phyloP scores from a whole-genome alignment of 2,888 invertebrate species.

The Panzeria rudis region DNA sequence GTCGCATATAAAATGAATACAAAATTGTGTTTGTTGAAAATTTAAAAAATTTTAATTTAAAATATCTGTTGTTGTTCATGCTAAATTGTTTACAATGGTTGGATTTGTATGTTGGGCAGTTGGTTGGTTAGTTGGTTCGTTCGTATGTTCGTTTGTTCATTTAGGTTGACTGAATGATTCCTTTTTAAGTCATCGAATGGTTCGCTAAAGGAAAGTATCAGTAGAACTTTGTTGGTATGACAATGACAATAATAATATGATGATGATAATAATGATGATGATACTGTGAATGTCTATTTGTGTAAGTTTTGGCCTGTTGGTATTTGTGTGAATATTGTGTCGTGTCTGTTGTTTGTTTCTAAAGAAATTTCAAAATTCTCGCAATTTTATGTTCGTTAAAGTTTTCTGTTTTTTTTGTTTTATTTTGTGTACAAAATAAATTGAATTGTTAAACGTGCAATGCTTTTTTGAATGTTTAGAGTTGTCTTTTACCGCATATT shows the following conservation, averaged over 20 bases:
- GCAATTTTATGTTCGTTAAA: conserved; percentile 84
- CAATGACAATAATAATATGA: conserved; percentile 51
- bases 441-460: conserved; percentile 83
- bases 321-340: conserved; percentile 74
- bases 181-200: conserved; percentile 43
- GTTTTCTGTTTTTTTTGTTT: conserved; percentile 69
- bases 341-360: conserved; percentile 84
- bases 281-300: conserved; percentile 2
- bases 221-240: conserved; percentile 51
- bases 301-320: not conserved
- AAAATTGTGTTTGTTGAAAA: conserved; percentile 75
- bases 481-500: conserved; percentile 79
- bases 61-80: conserved; percentile 80
- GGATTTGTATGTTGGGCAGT: conserved; percentile 68
- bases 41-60: conserved; percentile 84
- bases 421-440: conserved; percentile 77
- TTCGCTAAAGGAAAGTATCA: conserved; percentile 51
- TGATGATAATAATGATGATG: conserved; percentile 24
- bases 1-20: conserved; percentile 27
- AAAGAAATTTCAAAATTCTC: conserved; percentile 83
- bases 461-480: conserved; percentile 71
- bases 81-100: conserved; percentile 78
- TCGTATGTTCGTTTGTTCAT: conserved; percentile 71
- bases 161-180: conserved; percentile 55
- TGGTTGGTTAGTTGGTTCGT: conserved; percentile 39